phyloP scores from a whole-genome alignment of 2,888 invertebrate genomes.

The Drosophila leonis region DNA sequence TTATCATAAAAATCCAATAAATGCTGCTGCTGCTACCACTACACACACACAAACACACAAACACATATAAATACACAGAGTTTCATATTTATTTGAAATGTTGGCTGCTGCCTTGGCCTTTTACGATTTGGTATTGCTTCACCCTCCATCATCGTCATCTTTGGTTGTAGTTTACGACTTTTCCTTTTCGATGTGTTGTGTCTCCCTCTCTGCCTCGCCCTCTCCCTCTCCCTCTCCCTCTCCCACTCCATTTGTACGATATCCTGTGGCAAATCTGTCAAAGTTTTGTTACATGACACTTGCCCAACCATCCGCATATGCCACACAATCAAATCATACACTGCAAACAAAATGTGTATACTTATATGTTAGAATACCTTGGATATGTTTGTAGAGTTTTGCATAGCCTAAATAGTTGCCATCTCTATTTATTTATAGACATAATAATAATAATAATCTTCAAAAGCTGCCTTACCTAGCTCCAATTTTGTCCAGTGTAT shows the following conservation, averaged over 20 bases:
- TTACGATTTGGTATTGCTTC: conserved; percentile 56
- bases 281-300: conserved; percentile 52
- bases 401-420: background rate
- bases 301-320: conserved; percentile 18
- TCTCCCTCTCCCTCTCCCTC: background rate
- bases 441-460: too few species aligned
- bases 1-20: conserved; percentile 78
- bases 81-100: conserved; percentile 16
- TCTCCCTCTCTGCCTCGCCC: background rate
- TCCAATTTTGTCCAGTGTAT: conserved; percentile 21
- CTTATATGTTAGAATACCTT: background rate
- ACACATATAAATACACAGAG: background rate
- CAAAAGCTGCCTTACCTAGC: background rate
- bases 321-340: conserved; percentile 21
- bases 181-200: conserved; percentile 37
- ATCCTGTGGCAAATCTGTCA: conserved; percentile 47
- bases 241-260: background rate
- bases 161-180: conserved; percentile 64
- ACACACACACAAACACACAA: conserved; percentile 12
- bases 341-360: conserved; percentile 10
- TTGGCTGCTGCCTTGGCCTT: conserved; percentile 32
- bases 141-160: conserved; percentile 52
- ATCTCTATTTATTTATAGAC: background rate
- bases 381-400: background rate
- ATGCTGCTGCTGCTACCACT: conserved; percentile 36